phyloP scores from a whole-genome alignment of 2,888 invertebrate species.

The Sminthurides aquaticus region DNA sequence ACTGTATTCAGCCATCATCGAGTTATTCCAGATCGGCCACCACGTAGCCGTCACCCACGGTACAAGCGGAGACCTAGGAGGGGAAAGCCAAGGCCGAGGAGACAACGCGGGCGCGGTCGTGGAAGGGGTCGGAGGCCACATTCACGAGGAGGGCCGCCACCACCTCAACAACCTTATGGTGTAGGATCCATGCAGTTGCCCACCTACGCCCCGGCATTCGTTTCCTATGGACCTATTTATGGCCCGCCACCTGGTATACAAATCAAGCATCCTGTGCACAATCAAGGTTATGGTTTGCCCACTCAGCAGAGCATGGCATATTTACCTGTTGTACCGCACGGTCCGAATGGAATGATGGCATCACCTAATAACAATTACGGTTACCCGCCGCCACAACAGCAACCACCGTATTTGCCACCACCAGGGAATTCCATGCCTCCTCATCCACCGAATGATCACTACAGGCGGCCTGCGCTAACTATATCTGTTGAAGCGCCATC shows the following conservation, averaged over 20 bases:
- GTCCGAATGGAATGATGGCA: background rate
- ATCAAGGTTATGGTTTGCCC: background rate
- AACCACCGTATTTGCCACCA: background rate
- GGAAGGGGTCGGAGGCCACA: constrained; percentile 11
- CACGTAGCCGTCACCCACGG: background rate
- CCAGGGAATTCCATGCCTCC: background rate
- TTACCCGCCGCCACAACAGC: background rate
- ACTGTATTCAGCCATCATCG: constrained; percentile 9
- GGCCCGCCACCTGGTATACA: constrained; percentile 19
- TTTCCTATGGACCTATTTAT: constrained; percentile 23
- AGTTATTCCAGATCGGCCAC: constrained; percentile 8
- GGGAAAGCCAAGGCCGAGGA: background rate
- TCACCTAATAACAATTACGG: background rate
- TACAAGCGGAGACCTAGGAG: background rate
- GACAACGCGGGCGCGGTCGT: constrained; percentile 12
- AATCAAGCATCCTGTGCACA: background rate
- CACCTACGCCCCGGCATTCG: constrained; percentile 20
- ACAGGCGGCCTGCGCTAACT: background rate
- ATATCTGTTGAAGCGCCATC: constrained; percentile 14
- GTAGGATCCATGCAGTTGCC: constrained; percentile 8
- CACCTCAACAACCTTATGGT: background rate
- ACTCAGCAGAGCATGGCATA: constrained; percentile 2
- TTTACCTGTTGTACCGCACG: background rate
- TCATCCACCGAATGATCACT: background rate
- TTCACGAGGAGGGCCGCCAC: constrained; percentile 1